Conservation (phyloP, 2,113 vertebrate genomes). For the Tenrec ecaudatus region DNA sequence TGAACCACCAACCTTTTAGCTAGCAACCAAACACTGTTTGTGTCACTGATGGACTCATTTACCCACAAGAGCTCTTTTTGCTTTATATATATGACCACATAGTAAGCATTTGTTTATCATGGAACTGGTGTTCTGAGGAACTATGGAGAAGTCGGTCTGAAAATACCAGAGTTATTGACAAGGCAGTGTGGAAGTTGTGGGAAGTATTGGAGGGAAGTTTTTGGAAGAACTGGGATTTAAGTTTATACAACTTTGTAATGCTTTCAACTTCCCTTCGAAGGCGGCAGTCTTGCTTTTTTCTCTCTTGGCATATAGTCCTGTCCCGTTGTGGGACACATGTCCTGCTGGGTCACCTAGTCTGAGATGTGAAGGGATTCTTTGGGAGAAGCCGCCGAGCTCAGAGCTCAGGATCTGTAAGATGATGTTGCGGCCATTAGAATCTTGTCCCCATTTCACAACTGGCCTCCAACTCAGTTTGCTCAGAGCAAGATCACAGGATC, state of each 20-base stretch:
- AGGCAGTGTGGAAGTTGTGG: neutral
- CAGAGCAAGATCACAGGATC: too few species aligned
- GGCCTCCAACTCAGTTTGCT: neutral
- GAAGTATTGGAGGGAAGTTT: neutral
- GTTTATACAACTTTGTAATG: neutral
- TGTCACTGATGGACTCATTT: neutral
- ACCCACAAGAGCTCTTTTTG: neutral
- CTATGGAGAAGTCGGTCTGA: neutral
- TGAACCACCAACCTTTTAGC: neutral
- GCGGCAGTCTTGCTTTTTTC: neutral
- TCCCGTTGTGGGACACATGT: neutral
- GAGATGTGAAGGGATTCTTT: neutral
- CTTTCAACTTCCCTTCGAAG: neutral
- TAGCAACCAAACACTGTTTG: neutral
- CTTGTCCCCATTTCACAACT: fast-evolving
- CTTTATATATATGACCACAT: too few species aligned
- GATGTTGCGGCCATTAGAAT: fast-evolving
- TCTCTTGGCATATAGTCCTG: neutral
- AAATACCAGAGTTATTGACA: neutral
- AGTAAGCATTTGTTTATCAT: neutral
- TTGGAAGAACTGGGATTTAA: neutral
- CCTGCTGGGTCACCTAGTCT: neutral
- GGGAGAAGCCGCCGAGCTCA: neutral
- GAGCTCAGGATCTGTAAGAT: neutral
- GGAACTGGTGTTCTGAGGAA: neutral